Evolutionary conservation across 2,888 invertebrate genomes (phyloP).

Genomic region (Lymantria monacha): DNA sequence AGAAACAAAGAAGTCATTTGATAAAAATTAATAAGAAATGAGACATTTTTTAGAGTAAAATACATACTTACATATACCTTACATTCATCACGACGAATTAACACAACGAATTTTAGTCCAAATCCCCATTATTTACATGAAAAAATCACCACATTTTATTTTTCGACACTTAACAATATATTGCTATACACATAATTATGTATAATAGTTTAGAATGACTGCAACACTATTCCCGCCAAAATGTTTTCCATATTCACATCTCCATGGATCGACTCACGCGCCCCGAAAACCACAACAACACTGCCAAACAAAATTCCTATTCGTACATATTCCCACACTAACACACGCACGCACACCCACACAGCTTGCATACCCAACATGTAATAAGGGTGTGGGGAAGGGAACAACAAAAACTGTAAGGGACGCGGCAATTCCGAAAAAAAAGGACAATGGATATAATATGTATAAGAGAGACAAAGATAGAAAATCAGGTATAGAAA

Average conservation of each 20-base stretch:
- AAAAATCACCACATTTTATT: conserved; percentile 28
- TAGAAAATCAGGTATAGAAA: conserved; percentile 60
- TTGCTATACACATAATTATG: not conserved
- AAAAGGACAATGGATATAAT: conserved; percentile 46
- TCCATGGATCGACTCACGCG: conserved; percentile 46
- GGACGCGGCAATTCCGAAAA: conserved; percentile 50
- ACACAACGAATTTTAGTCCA: conserved; percentile 41
- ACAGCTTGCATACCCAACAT: conserved; percentile 53
- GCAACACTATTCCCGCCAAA: conserved; percentile 64
- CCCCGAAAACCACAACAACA: conserved; percentile 52
- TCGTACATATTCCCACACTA: conserved; percentile 52
- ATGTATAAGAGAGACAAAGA: conserved; percentile 50
- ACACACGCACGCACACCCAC: conserved; percentile 53
- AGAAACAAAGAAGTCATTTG: not conserved
- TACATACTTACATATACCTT: conserved; percentile 63
- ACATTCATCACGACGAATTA: conserved; percentile 65
- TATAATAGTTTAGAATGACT: not conserved
- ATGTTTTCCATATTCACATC: conserved; percentile 46
- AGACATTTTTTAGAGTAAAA: not conserved
- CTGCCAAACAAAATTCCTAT: conserved; percentile 48
- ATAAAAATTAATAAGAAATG: not conserved
- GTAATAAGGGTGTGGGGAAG: conserved; percentile 72
- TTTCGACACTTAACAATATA: not conserved
- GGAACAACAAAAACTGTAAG: conserved; percentile 64
- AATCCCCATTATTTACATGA: conserved; percentile 57